These are phyloP conservation scores for Leptinotarsa juncta DNA, from an alignment of 2,888 invertebrate genomes.

Conservation along the genomic window DNA sequence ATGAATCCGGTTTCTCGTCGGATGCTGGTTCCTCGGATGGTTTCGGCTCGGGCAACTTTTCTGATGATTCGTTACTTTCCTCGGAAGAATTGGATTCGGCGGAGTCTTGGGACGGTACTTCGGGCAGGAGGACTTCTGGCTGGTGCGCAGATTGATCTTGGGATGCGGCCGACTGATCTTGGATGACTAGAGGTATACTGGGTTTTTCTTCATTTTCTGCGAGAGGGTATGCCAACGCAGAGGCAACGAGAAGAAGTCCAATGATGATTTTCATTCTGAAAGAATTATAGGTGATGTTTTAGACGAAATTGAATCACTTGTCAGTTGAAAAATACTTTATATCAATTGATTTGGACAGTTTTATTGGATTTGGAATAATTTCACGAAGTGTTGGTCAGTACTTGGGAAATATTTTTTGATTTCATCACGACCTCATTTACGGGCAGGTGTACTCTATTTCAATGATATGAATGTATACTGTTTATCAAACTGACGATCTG, in stretches of 20 bases:
- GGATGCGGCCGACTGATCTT: constrained; percentile 37
- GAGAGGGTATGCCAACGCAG: constrained; percentile 71
- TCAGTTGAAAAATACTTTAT: too few species aligned
- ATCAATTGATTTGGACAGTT: too few species aligned
- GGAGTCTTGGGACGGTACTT: constrained; percentile 53
- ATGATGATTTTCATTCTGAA: constrained; percentile 75
- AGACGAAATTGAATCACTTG: not conserved
- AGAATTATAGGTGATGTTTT: constrained; percentile 29
- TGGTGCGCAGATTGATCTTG: constrained; percentile 46
- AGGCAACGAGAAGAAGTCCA: constrained; percentile 70
- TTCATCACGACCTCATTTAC: too few species aligned
- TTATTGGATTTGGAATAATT: too few species aligned
- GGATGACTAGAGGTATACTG: constrained; percentile 54
- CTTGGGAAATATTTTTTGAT: too few species aligned
- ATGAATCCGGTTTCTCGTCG: constrained; percentile 19
- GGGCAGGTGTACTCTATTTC: too few species aligned
- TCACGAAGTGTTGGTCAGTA: too few species aligned
- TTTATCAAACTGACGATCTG: too few species aligned
- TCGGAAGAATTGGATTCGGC: constrained; percentile 36
- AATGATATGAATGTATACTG: too few species aligned
- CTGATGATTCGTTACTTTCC: constrained; percentile 40
- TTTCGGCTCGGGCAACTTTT: constrained; percentile 27
- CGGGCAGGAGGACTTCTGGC: constrained; percentile 33
- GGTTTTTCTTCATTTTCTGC: constrained; percentile 66
- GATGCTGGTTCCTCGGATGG: constrained; percentile 28